These are phyloP conservation scores for Orthosia incerta DNA, from an alignment of 2,888 invertebrate species.

Conservation along the genomic window DNA sequence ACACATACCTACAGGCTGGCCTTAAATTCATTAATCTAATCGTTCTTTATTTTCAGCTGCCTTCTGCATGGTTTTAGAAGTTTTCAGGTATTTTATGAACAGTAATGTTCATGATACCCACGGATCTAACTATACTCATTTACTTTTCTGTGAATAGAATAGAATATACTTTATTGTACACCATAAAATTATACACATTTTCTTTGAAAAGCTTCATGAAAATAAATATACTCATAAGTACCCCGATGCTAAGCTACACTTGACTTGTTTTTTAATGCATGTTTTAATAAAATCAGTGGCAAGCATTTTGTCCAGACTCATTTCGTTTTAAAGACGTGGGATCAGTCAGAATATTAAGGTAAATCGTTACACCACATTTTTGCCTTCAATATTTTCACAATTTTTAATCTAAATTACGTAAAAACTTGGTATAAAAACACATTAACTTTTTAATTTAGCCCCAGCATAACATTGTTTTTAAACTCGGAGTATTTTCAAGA, in stretches of 20 bases:
- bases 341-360: background rate
- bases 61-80: conserved; percentile 31
- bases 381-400: conserved; percentile 1
- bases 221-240: background rate
- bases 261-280: background rate
- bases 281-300: background rate
- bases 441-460: conserved; percentile 35
- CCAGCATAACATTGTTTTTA: conserved; percentile 9
- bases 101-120: conserved; percentile 25
- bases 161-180: no score
- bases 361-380: background rate
- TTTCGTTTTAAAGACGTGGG: background rate
- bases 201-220: background rate
- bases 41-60: conserved; percentile 34
- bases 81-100: conserved; percentile 21
- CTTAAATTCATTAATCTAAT: conserved; percentile 69
- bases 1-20: conserved; percentile 31
- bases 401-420: conserved; percentile 14
- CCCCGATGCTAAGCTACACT: background rate
- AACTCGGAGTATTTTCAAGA: background rate
- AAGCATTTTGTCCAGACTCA: background rate
- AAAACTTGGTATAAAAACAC: conserved; percentile 14
- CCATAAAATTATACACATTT: no score
- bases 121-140: background rate
- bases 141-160: background rate